A percentile compares a stretch with the other conserved stretches of the same genome.
Conservation (phyloP, 2,797 vertebrate species). For the Scolopax rusticola region DNA sequence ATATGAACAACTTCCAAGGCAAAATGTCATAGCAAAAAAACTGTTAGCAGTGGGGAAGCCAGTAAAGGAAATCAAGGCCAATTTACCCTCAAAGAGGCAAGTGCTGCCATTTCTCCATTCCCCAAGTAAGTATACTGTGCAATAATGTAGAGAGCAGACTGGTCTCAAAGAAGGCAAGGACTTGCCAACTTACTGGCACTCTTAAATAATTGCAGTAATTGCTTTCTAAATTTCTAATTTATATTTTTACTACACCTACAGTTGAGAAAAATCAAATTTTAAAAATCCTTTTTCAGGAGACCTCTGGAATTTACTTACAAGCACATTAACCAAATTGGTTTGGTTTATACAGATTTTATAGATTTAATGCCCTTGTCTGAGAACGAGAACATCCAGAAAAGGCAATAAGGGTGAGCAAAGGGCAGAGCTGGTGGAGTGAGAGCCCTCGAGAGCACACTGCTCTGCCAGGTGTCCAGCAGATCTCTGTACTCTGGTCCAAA, state of each 20-base stretch:
- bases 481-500: not conserved
- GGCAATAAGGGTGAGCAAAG: conserved; percentile 6
- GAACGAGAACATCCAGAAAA: not conserved
- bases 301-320: not conserved
- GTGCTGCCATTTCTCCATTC: not conserved
- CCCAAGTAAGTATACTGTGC: not conserved
- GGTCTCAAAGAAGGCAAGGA: not conserved
- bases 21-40: conserved; percentile 11
- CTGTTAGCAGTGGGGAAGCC: not conserved
- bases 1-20: not conserved
- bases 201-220: not conserved
- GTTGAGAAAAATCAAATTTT: not conserved
- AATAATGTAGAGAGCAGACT: not conserved
- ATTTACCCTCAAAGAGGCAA: not conserved
- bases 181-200: not conserved
- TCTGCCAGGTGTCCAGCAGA: not conserved
- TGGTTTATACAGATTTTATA: not conserved
- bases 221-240: not conserved
- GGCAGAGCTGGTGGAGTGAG: not conserved
- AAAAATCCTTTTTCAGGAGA: not conserved
- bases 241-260: not conserved
- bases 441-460: not conserved
- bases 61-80: not conserved
- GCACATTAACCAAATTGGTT: not conserved
- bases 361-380: conserved; percentile 7